Base-by-base conservation (phyloP, 2,888 invertebrate genomes). In the Polietes domitor region DNA sequence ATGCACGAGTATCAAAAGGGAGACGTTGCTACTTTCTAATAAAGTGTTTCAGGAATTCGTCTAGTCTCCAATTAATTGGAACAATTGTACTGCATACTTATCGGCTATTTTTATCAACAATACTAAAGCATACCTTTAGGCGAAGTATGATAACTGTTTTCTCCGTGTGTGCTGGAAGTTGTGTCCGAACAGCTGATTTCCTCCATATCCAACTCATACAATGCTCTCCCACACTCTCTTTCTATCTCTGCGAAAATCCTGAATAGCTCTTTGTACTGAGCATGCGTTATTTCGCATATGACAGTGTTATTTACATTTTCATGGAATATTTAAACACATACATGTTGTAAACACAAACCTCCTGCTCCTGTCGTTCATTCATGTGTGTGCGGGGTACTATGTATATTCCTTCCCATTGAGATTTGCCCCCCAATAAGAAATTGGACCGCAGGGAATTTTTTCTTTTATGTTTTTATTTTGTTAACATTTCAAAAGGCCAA, bases 181-280 rank as follows among this genome's bases (percentile, higher is more conserved):
- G 24, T 43, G 1, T 24, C 10, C 9, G 50, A 83, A 82, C 86
- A 86, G 85, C 85, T 86, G 86, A 77, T 82, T 82, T 43, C 19
- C 73, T 84, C 75, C 77, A 80, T 7, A 1, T 17, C 43, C 68
- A 68, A 68, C 68, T 68, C 68, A 68, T 43, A 21, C 68, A 72
- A 80, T 63, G 2, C 65, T 73, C n/a, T 21, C 17, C 50, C 15
- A 17, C 24, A 61, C 24, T 43, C 75, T 84, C 71, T 68, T 71
- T 55, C 28, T 4, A 70, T 21, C 47, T 37, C 21, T 53, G 68
- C 78, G 74, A 79, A 73, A 71, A 81, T 74, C 43, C 24, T 53
- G 55, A 70, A 68, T 47, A 21, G 32, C 43, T 32, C 58, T 26
- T 10, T 41, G 41, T 24, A 37, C 73, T 43, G 68, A 6, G 73